Base-by-base conservation (phyloP, 2,888 invertebrate genomes). In the Sisyra terminalis region DNA sequence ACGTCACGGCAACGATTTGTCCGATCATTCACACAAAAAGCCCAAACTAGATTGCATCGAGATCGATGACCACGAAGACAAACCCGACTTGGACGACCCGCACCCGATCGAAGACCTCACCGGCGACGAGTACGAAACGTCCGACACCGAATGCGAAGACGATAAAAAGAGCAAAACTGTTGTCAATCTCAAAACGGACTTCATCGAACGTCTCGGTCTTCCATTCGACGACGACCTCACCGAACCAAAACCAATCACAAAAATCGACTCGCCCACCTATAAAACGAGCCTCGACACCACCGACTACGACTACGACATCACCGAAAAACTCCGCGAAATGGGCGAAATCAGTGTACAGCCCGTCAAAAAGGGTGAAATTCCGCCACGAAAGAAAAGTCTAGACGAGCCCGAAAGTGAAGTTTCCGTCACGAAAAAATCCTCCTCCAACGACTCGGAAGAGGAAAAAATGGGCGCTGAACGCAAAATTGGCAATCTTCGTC, bases 371-470 rank as follows among this genome's bases (percentile, higher is more conserved):
- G 58, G 30, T 6, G 41, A 30, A 18, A 11, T 18, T 13, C 34
- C 34, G 5, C 10, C 41, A 24, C 39, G 31, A 60, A 60, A 49
- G 34, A 44, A 1, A 60, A 62, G 46, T 49, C 53, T 32, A 57
- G 57, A 47, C 49, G 50, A 53, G 72, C 44, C 62, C 69, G 88
- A 60, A 69, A 89, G 48, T 72, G 85, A 55, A 85, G 89, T 62
- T 79, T 88, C 55, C 69, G 92, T 53, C 80, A 89, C 66, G 83
- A 24, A 24, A 24, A 24, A 24, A 24, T 24, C 24, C 24, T 24
- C 24, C 24, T 24, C 24, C 5, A 24, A 24, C 14, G 59, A 59
- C 10, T 54, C 55, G 31, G 59, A 57, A 54, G 45, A 48, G 42
- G 2, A 55, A 52, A 6, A 58, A 57, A 29, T 11, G 13, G 29